Base-by-base conservation (phyloP, 2,797 vertebrate species). In the Lagodon rhomboides region DNA sequence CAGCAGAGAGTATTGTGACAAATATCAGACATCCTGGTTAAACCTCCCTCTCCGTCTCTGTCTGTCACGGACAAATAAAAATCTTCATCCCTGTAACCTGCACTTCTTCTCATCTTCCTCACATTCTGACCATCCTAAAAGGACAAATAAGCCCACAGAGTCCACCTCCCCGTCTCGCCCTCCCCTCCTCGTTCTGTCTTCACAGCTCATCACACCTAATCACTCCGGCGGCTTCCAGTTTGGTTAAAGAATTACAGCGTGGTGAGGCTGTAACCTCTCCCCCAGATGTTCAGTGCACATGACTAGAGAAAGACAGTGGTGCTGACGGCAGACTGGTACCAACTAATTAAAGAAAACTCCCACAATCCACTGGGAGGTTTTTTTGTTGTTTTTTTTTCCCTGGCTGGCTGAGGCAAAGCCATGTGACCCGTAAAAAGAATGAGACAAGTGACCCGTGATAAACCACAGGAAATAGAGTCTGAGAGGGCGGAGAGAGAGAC, bases 181-280 rank as follows among this genome's bases (percentile, higher is more conserved):
- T 64, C 17, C 43, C 30, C 70, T 25, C 44, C 1, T 30, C 41
- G 59, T 22, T 82, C 23, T 75, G 60, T 63, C 44, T 85, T 87
- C 79, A 92, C 75, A 89, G 87, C 88, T 91, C 87, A 88, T 89
- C 88, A 87, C 84, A 85, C 85, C 64, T 87, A 83, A 85, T 89
- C 87, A 87, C 70, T 84, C 67, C 5, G 16, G 41, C 3, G 60
- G 72, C 64, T 72, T 73, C 62, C 72, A 82, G 70, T 85, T 82
- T 84, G 63, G 89, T 92, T 88, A 89, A 88, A 88, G 79, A 88
- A 87, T 87, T 56, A 82, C 79, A 60, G 82, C 89, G 68, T 64
- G 38, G 76, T 20, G 55, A 17, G 51, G 63, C n/a, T 50, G 76
- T 73, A n/a, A 58, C 70, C 77, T 66, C 71, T 30, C 68, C 47